These are phyloP conservation scores for Protosalanx chinensis DNA, from an alignment of 2,797 vertebrate species.

Conservation along the genomic window DNA sequence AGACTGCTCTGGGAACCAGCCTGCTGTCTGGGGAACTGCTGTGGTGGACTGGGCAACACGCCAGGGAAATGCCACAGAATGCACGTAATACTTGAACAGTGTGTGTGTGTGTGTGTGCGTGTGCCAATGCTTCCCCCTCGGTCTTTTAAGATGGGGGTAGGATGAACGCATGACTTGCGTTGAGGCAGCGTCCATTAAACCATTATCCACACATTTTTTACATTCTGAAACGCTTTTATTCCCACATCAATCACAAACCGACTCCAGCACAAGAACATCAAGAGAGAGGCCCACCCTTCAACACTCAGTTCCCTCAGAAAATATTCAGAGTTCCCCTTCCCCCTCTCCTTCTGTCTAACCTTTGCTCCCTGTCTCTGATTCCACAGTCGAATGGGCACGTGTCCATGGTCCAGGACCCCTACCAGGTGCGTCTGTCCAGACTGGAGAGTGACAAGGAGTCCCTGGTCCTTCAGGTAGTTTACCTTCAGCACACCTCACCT, in stretches of 20 bases:
- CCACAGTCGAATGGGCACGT: slow-evolving; percentile 91
- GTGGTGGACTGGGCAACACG: slow-evolving; percentile 37
- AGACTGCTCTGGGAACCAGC: slow-evolving; percentile 32
- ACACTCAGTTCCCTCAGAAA: no score
- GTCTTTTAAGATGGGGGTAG: slow-evolving; percentile 61
- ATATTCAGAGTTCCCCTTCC: neutral
- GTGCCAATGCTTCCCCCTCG: slow-evolving; percentile 31
- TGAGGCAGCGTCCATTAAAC: no score
- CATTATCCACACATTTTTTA: no score
- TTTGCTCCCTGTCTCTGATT: slow-evolving; percentile 7
- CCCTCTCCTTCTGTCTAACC: neutral
- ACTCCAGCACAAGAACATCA: no score
- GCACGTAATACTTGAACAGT: slow-evolving; percentile 58
- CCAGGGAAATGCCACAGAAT: slow-evolving; percentile 63
- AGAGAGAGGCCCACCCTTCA: no score
- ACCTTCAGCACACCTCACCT: neutral
- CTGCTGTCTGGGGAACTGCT: slow-evolving; percentile 40
- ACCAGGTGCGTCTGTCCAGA: slow-evolving; percentile 90
- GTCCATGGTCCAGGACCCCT: slow-evolving; percentile 84
- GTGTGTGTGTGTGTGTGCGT: slow-evolving; percentile 15
- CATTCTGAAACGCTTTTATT: no score
- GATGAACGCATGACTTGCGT: no score
- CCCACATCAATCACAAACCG: no score
- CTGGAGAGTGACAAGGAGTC: slow-evolving; percentile 97
- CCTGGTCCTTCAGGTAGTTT: slow-evolving; percentile 89